Percentiles rank a stretch among this genome's conserved stretches.
Conservation (phyloP, 1,140 invertebrate species). For the Heterodera carotae region DNA sequence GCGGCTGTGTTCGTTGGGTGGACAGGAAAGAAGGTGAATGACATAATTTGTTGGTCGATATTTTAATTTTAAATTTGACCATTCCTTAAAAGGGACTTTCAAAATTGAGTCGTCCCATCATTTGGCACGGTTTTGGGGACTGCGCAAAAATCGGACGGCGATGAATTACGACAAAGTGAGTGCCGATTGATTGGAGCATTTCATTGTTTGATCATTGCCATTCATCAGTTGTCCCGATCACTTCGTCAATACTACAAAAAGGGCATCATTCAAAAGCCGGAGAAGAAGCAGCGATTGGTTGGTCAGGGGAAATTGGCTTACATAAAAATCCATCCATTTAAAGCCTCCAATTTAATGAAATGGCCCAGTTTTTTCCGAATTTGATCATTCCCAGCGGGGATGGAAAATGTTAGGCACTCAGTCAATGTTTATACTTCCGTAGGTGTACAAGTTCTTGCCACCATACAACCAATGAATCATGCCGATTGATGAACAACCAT, state of each 20-base stretch:
- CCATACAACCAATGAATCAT: slow-evolving; percentile 56
- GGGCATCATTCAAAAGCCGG: slow-evolving; percentile 99
- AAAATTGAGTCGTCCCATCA: slow-evolving; percentile 97
- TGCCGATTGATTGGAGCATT: not conserved
- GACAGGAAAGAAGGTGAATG: slow-evolving; percentile 78
- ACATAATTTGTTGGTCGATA: too few relatives aligned
- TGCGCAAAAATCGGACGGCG: slow-evolving; percentile 91
- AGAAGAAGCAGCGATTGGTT: slow-evolving; percentile 85
- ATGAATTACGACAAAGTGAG: slow-evolving; percentile 96
- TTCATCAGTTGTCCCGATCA: slow-evolving; percentile 77
- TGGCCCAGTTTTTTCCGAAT: too few relatives aligned
- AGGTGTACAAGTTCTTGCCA: slow-evolving; percentile 85
- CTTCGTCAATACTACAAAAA: slow-evolving; percentile 99
- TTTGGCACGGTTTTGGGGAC: slow-evolving; percentile 92
- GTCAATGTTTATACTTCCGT: not conserved
- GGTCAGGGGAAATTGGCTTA: not conserved
- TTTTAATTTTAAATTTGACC: slow-evolving; percentile 15
- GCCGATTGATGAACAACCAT: too few relatives aligned
- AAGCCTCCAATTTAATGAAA: too few relatives aligned
- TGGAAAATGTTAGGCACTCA: too few relatives aligned
- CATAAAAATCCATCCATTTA: too few relatives aligned
- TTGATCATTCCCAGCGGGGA: too few relatives aligned
- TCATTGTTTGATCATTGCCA: not conserved
- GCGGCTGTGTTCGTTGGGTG: slow-evolving; percentile 92
- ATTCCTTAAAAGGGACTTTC: slow-evolving; percentile 75